Evolutionary conservation across 2,113 vertebrate genomes (phyloP).

Genomic region (Chamaetylas fuelleborni): DNA sequence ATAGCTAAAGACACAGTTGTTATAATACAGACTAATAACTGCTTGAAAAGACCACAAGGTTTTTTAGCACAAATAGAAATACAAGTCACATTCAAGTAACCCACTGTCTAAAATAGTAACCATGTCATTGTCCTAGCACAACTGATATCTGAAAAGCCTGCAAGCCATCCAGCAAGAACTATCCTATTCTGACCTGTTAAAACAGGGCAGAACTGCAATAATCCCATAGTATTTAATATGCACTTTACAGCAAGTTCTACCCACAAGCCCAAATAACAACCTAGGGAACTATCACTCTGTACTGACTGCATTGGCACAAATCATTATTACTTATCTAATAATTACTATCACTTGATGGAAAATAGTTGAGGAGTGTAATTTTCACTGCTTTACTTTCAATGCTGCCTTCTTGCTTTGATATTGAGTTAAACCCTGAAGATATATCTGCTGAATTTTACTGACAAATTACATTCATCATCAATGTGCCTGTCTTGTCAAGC

Average conservation of each 20-base stretch:
- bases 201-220: constrained; percentile 65
- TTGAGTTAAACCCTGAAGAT: constrained; percentile 1
- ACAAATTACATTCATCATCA: constrained; percentile 42
- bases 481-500: constrained; percentile 31
- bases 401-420: not conserved
- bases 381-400: constrained; percentile 18
- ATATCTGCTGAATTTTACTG: constrained; percentile 33
- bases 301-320: constrained; percentile 44
- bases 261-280: constrained; percentile 52
- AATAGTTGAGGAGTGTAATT: constrained; percentile 32
- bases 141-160: constrained; percentile 55
- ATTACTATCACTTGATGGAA: constrained; percentile 40
- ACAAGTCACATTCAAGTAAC: constrained; percentile 62
- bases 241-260: constrained; percentile 51
- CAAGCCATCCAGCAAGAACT: constrained; percentile 60
- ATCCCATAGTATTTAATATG: constrained; percentile 37
- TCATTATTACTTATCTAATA: constrained; percentile 64
- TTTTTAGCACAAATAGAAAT: constrained; percentile 58
- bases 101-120: constrained; percentile 53
- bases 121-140: constrained; percentile 47
- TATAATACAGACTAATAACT: constrained; percentile 57
- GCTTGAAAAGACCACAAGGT: constrained; percentile 26
- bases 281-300: constrained; percentile 44
- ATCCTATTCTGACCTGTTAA: constrained; percentile 61
- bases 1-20: constrained; percentile 18